A percentile compares a stretch with the other conserved stretches of the same genome.
Evolutionary conservation across 2,888 invertebrate species (phyloP).

Genomic region (Caenorhabditis sp.): DNA sequence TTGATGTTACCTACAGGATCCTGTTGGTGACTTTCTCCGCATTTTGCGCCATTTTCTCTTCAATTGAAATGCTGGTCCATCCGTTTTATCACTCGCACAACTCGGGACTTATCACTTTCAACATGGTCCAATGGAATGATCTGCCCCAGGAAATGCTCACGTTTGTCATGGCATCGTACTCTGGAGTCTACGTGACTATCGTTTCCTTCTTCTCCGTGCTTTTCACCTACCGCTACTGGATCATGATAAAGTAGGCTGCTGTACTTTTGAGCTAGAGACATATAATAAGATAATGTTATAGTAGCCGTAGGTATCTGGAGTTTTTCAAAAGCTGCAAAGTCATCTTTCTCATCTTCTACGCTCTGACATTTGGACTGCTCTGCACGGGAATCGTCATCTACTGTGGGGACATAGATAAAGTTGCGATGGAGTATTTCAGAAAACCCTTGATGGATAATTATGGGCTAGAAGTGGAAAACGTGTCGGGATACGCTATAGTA

Average conservation of each 20-base stretch:
- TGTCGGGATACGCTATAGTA: too few species aligned
- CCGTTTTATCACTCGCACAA: conserved; percentile 38
- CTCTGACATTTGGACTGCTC: conserved; percentile 9
- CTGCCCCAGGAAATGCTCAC: conserved; percentile 13
- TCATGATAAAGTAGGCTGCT: conserved; percentile 14
- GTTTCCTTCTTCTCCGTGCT: conserved; percentile 33
- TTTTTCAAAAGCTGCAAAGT: conserved; percentile 33
- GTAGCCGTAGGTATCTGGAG: too few species aligned
- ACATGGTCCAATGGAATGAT: conserved; percentile 32
- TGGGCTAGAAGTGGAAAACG: too few species aligned
- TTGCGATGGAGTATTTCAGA: too few species aligned
- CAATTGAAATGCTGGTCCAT: conserved; percentile 40
- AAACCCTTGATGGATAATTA: too few species aligned
- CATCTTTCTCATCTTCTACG: conserved; percentile 1
- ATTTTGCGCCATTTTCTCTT: conserved; percentile 27
- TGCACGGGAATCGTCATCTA: conserved; percentile 18
- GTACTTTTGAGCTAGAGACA: background rate
- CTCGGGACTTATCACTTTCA: conserved; percentile 28
- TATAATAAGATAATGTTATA: background rate
- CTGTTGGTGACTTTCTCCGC: conserved; percentile 5
- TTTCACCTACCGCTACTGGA: conserved; percentile 31
- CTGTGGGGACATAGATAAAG: conserved; percentile 25
- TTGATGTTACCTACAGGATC: conserved; percentile 15
- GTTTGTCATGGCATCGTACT: conserved; percentile 23
- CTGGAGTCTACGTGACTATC: conserved; percentile 34